phyloP scores from a whole-genome alignment of 2,888 invertebrate genomes.

The Anarsia innoxiella region DNA sequence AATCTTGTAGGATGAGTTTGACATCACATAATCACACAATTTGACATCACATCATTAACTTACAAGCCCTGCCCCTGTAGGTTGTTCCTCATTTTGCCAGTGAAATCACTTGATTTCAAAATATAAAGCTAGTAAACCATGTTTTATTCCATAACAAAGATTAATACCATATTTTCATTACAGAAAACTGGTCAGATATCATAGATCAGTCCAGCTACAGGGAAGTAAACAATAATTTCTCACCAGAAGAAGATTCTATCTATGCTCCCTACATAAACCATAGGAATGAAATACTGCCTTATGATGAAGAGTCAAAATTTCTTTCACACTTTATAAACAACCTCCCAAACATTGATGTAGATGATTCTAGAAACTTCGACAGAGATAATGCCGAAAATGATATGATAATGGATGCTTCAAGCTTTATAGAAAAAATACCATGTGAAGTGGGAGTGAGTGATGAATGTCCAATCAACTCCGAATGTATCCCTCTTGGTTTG shows the following conservation, averaged over 20 bases:
- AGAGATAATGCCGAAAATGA: conserved; percentile 55
- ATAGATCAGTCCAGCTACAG: conserved; percentile 60
- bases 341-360: conserved; percentile 54
- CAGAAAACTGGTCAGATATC: conserved; percentile 70
- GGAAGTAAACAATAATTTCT: conserved; percentile 51
- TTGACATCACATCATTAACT: no score
- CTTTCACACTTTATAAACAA: conserved; percentile 57
- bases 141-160: no score
- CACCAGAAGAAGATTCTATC: conserved; percentile 58
- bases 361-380: conserved; percentile 45
- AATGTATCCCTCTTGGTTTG: conserved; percentile 74
- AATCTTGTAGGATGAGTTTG: no score
- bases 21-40: no score
- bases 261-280: conserved; percentile 51
- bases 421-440: conserved; percentile 63
- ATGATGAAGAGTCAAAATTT: conserved; percentile 55
- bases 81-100: no score
- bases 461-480: conserved; percentile 80
- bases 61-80: no score
- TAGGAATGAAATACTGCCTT: conserved; percentile 42
- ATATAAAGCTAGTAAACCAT: no score
- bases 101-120: no score
- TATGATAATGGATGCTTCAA: conserved; percentile 67
- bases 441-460: conserved; percentile 77
- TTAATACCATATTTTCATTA: no score